phyloP scores from a whole-genome alignment of 2,888 invertebrate genomes.

The Trissoscelio sp. region DNA sequence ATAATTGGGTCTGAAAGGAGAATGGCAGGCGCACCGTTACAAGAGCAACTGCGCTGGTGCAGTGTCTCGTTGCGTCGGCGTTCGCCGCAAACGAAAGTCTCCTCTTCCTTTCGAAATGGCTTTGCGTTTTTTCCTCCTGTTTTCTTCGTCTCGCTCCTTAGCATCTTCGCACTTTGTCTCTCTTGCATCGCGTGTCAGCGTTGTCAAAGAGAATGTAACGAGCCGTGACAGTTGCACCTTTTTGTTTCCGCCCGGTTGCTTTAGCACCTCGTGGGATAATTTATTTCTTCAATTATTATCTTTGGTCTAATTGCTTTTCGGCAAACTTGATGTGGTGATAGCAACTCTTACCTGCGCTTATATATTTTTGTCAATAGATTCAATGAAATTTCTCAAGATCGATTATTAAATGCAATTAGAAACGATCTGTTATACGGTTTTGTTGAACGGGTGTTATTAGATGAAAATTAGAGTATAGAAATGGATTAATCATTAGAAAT shows the following conservation, averaged over 20 bases:
- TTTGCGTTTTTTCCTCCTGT: constrained; percentile 73
- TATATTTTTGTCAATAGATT: constrained; percentile 8
- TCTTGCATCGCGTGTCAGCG: constrained; percentile 57
- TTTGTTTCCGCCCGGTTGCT: constrained; percentile 62
- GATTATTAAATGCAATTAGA: constrained; percentile 44
- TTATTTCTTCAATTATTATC: constrained; percentile 45
- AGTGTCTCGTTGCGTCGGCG: constrained; percentile 73
- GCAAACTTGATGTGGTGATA: constrained; percentile 6
- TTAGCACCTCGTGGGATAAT: constrained; percentile 55
- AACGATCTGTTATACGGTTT: constrained; percentile 11
- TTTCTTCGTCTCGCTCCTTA: constrained; percentile 52
- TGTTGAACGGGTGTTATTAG: constrained; percentile 27
- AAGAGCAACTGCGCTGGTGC: constrained; percentile 65
- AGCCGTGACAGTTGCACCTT: constrained; percentile 76
- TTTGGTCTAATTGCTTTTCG: constrained; percentile 53
- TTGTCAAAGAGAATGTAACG: constrained; percentile 72
- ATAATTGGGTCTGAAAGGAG: constrained; percentile 69
- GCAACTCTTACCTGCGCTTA: constrained; percentile 2
- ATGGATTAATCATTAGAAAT: constrained; percentile 36
- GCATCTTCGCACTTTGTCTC: constrained; percentile 54
- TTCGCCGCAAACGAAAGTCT: constrained; percentile 81
- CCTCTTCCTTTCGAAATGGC: constrained; percentile 82
- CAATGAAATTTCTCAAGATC: constrained; percentile 10
- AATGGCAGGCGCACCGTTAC: constrained; percentile 67
- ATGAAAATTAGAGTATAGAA: constrained; percentile 33